Conservation (phyloP, 1,140 invertebrate genomes). For the Thaumetopoea pityocampa region DNA sequence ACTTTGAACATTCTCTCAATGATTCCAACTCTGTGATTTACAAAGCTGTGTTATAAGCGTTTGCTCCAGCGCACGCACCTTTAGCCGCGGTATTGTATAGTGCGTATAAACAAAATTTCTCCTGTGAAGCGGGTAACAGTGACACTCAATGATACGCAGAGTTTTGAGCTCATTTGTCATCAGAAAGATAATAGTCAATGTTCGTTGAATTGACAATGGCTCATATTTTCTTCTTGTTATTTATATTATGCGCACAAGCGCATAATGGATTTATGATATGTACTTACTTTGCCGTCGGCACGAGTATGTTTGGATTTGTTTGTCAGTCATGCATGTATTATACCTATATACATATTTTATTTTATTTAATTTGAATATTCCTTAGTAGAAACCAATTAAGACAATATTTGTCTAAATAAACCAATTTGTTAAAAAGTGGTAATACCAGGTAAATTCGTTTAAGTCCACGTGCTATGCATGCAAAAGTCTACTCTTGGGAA, state of each 20-base stretch:
- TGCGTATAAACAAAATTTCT: conserved; percentile 6
- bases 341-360: no score
- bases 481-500: no score
- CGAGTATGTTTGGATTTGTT: no score
- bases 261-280: conserved; percentile 16
- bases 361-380: no score
- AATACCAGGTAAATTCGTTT: no score
- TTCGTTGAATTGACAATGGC: conserved; percentile 54
- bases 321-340: no score
- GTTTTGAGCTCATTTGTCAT: conserved; percentile 62
- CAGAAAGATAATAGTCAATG: conserved; percentile 55
- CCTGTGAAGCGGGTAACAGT: conserved; percentile 9
- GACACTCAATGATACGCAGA: conserved; percentile 32
- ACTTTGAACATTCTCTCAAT: conserved; percentile 14
- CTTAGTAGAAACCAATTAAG: no score
- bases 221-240: conserved; percentile 44
- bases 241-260: conserved; percentile 18
- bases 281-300: no score
- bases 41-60: conserved; percentile 14
- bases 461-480: no score
- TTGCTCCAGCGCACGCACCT: conserved; percentile 2
- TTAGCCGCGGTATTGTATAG: conserved; percentile 35
- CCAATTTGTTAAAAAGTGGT: no score
- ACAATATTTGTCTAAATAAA: no score
- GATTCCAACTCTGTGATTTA: conserved; percentile 8